Evolutionary conservation across 1,140 invertebrate species (phyloP), one percentile per base, ranked within the genome.

Genomic region (Drosophila malerkotliana): DNA sequence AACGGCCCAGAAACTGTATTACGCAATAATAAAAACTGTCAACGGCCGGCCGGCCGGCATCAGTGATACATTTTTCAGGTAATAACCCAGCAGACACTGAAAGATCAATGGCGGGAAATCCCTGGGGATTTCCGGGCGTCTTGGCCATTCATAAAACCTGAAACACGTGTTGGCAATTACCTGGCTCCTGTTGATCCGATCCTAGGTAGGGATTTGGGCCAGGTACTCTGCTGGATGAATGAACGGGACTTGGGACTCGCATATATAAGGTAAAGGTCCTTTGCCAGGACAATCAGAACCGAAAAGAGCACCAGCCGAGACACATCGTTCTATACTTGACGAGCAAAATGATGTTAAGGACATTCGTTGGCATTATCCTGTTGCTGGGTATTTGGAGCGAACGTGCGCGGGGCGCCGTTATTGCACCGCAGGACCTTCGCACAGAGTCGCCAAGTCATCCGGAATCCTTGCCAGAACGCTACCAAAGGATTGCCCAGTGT

Each of bases 161-260:
- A 51, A 59, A 87, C 82, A 87, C 79, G 62, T 87, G 82, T 82
- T 87, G 28, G 72, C 71, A 69, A 87, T 87, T 87, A 87, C 74
- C 68, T 57, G 48, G 12, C 24, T 41, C 28, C 37, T 1, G 2
- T 4, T 30, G 8, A 53, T 51, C 49, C 9, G 32, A 41, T 26
- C 47, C 58, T 53, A 53, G 51, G 51, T 53, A 53, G 32, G 28
- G 28, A 51, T 14, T 21, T 52, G 5, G 14, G 18, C 32, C 66
- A 80, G 72, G 73, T 77, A 73, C 51, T 9, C 6, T 69, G 1
- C 0, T 0, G 10, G 8, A 14, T 82, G 66, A 87, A 85, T 88
- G 78, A 75, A 87, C 41, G 9, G 34, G 9, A n/a, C 52, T 3
- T 9, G 8, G 34, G 6, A 2, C 1, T 0, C 12, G 6, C 1